Conservation (phyloP, 2,888 invertebrate genomes). For the Chaitophorus viminalis region DNA sequence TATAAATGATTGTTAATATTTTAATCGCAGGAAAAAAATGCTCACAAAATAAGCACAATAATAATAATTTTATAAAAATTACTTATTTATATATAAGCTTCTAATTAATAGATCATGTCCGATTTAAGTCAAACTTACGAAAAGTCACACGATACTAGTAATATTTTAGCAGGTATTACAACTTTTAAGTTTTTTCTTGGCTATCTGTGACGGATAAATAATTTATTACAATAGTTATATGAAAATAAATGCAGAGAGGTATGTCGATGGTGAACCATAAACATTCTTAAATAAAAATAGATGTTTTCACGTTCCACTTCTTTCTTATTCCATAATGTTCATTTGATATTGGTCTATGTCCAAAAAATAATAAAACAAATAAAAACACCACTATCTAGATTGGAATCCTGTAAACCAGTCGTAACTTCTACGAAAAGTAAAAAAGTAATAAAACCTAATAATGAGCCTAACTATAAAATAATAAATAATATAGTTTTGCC, state of each 20-base stretch:
- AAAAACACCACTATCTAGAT: slow-evolving; percentile 8
- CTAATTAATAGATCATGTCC: no score
- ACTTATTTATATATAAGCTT: no score
- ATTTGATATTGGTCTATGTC: slow-evolving; percentile 28
- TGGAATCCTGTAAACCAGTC: slow-evolving; percentile 46
- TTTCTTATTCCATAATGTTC: no score
- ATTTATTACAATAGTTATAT: neutral
- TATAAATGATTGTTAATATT: no score
- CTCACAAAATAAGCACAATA: no score
- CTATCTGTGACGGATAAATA: neutral
- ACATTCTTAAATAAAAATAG: slow-evolving; percentile 36
- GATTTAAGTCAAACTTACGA: no score
- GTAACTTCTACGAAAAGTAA: slow-evolving; percentile 7
- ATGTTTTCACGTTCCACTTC: slow-evolving; percentile 30
- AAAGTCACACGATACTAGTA: no score
- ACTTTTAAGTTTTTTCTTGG: no score
- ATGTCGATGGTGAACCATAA: neutral
- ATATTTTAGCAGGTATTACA: no score
- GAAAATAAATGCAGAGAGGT: neutral
- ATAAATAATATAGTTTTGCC: slow-evolving; percentile 14
- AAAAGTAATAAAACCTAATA: no score
- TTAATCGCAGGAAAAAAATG: no score
- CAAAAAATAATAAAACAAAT: slow-evolving; percentile 10
- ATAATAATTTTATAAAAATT: no score
- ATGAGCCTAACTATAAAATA: slow-evolving; percentile 11